phyloP scores from a whole-genome alignment of 2,888 invertebrate genomes.

The Sminthurinus aureus region DNA sequence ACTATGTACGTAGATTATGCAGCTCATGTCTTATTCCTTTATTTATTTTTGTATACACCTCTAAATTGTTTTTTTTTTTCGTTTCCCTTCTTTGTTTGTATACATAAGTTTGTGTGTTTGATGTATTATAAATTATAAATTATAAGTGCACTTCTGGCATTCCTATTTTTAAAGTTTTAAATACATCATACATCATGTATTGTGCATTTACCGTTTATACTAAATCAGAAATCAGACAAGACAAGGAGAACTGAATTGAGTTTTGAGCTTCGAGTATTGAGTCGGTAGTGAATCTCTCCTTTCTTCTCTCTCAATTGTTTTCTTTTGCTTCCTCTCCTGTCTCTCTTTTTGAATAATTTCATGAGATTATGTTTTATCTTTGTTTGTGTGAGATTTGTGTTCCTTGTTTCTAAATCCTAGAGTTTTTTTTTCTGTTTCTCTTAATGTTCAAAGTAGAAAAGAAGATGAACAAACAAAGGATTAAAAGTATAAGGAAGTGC shows the following conservation, averaged over 20 bases:
- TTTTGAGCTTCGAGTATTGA: too few relatives aligned
- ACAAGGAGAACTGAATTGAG: neutral
- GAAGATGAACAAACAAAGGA: neutral
- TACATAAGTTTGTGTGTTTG: neutral
- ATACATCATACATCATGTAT: neutral
- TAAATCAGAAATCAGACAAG: too few relatives aligned
- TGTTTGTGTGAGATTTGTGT: neutral
- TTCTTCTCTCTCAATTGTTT: neutral
- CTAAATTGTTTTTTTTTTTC: neutral
- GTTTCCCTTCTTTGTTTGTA: neutral
- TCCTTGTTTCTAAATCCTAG: neutral
- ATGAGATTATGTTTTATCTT: neutral
- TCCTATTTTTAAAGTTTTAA: neutral
- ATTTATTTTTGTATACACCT: neutral
- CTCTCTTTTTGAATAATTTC: neutral
- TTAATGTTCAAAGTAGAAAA: neutral
- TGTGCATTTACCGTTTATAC: neutral
- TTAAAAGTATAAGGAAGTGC: neutral
- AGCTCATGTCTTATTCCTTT: neutral
- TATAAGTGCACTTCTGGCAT: neutral
- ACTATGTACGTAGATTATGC: neutral
- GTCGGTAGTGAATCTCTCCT: too few relatives aligned
- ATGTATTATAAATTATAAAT: neutral
- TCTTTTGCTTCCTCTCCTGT: constrained; percentile 10
- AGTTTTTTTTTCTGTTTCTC: neutral